Base-by-base conservation (phyloP, 2,888 invertebrate genomes). In the Anoncus sp. region DNA sequence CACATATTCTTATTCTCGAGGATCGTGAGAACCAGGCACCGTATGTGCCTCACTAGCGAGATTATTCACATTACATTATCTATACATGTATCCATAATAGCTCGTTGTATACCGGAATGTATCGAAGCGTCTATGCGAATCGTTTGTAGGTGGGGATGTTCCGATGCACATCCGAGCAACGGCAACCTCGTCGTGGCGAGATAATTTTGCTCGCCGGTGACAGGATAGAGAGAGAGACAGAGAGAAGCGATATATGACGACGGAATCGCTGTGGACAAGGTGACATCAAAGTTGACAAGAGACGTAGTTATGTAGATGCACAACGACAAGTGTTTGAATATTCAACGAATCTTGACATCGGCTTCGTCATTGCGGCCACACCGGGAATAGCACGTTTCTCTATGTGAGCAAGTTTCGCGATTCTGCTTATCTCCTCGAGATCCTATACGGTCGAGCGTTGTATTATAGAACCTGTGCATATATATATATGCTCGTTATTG, bases 321-420 rank as follows among this genome's bases (percentile, higher is more conserved):
- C 62, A 57, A 55, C 71, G 74, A 75, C 79, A 74, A 74, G 63
- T 63, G 51, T 74, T 81, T 86, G 87, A 86, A 87, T 87, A 87
- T 87, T 86, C 87, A 87, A 83, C 82, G 80, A 80, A 75, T 81
- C 82, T 82, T 74, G 79, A 67, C 81, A 83, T 84, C 83, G 82
- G 79, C 81, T 82, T 59, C 59, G 38, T 38, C 59, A 47, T 38
- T 57, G 57, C 45, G 22, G 43, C 49, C 35, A 71, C 71, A 55
- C 20, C 35, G 35, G 55, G 45, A 31, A 43, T 43, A 27, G 43
- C 22, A 31, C 27, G 31, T 75, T 80, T 82, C 82, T 82, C 77
- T 38, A 20, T 35, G 10, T 38, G 55, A 40, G 66, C 51, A 22
- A 18, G 45, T 43, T 62, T 67, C 66, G 16, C 51, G 53, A 43